phyloP scores from a whole-genome alignment of 2,797 vertebrate genomes.

The Coilia nasus region DNA sequence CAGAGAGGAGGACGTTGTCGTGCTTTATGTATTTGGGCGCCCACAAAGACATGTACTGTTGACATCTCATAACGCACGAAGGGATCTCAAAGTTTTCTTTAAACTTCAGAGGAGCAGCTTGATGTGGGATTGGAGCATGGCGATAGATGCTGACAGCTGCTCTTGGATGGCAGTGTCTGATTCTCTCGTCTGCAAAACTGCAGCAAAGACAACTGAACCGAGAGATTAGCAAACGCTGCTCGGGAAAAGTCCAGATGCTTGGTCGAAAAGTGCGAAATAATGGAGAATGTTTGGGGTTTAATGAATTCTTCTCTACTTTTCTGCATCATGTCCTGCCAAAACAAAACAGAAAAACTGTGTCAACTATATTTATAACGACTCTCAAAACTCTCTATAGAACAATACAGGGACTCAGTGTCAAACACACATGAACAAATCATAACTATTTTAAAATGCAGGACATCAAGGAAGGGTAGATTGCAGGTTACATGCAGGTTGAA shows the following conservation, averaged over 20 bases:
- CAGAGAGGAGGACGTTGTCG: background rate
- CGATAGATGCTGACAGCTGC: constrained; percentile 11
- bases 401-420: background rate
- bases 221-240: background rate
- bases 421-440: background rate
- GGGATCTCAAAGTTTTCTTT: background rate
- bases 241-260: background rate
- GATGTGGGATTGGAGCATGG: constrained; percentile 4
- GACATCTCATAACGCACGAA: constrained; percentile 10
- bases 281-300: constrained; percentile 15
- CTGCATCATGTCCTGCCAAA: background rate
- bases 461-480: background rate
- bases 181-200: background rate
- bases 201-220: background rate
- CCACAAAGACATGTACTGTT: background rate
- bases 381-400: background rate
- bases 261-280: constrained; percentile 22
- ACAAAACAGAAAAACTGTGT: background rate
- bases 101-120: constrained; percentile 18
- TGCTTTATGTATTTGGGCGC: background rate
- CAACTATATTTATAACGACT: background rate
- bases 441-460: background rate
- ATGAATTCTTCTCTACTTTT: background rate
- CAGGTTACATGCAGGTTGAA: background rate
- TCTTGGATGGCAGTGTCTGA: background rate